Evolutionary conservation across 2,797 vertebrate genomes (phyloP).

Genomic region (Helarctos malayanus): DNA sequence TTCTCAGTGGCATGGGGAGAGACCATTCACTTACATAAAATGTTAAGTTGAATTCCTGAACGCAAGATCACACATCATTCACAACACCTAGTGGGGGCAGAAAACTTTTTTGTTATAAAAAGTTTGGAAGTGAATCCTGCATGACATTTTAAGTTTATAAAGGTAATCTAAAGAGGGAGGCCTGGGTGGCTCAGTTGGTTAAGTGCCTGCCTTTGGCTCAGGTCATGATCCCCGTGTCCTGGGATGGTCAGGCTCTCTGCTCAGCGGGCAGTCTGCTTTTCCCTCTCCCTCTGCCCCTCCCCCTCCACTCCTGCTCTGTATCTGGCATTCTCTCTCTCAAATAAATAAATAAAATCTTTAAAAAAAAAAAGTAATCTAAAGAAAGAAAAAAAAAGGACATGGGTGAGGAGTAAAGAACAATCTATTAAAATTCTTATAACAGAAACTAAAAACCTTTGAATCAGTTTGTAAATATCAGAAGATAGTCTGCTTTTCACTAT

Average conservation of each 20-base stretch:
- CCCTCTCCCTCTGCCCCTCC: too few relatives aligned
- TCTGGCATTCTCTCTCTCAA: too few relatives aligned
- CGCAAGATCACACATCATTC: neutral
- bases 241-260: too few relatives aligned
- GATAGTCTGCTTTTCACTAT: neutral
- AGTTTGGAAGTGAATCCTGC: neutral
- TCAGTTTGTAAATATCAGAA: constrained; percentile 26
- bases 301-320: too few relatives aligned
- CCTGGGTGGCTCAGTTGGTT: too few relatives aligned
- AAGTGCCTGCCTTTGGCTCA: too few relatives aligned
- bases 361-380: neutral
- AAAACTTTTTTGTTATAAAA: neutral
- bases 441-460: neutral
- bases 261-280: too few relatives aligned
- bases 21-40: neutral
- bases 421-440: constrained; percentile 42
- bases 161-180: neutral
- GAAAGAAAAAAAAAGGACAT: neutral
- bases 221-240: too few relatives aligned
- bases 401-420: neutral
- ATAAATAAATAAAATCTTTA: too few relatives aligned
- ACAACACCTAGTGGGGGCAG: neutral
- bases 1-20: neutral
- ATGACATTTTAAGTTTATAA: neutral
- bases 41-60: neutral